Evolutionary conservation across 2,797 vertebrate species (phyloP), one percentile per base, ranked within the genome.

Genomic region (Lacerta bilineata): DNA sequence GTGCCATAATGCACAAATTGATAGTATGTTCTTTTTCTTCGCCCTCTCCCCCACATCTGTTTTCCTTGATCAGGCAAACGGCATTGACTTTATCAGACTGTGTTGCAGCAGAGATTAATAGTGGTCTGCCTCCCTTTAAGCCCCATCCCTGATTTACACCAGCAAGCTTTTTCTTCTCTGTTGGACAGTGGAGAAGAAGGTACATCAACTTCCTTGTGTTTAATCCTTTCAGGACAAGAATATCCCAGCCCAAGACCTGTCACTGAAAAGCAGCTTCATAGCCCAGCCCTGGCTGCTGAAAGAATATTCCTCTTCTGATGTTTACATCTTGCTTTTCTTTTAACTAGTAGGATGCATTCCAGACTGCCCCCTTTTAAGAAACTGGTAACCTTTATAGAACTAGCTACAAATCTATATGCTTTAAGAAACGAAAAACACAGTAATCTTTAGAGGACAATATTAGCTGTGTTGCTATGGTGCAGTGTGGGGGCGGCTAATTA

Each of bases 381-480:
- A 85, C 0, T 3, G 89, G 66, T 86, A 68, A 82, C 69, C 27
- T 81, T 80, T 90, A 43, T 46, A 91, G 59, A 0, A 0, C 72
- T 61, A 50, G 82, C 79, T 93, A 76, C 79, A 89, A 77, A 92
- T 91, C 87, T 92, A 83, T 83, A 0, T 90, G 86, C 90, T 90
- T 88, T 88, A 61, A 88, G 88, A 66, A 92, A 41, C 10, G 17
- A 3, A 80, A 43, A 36, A 79, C 20, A 11, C 20, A 11, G 13
- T 84, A 29, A 86, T 91, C 71, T 91, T 90, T 88, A 59, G 81
- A 75, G 87, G 95, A 94, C 86, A 93, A 88, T 92, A 93, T 92
- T 94, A 92, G 91, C 66, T 83, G 88, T 91, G 95, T 96, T 96
- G 94, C 93, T 88, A 92, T 95, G 93, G 93, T 86, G 81, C 33